A percentile compares a stretch with the other conserved stretches of the same genome.
Conservation (phyloP, 2,888 invertebrate genomes). For the Argyresthia goedartella region DNA sequence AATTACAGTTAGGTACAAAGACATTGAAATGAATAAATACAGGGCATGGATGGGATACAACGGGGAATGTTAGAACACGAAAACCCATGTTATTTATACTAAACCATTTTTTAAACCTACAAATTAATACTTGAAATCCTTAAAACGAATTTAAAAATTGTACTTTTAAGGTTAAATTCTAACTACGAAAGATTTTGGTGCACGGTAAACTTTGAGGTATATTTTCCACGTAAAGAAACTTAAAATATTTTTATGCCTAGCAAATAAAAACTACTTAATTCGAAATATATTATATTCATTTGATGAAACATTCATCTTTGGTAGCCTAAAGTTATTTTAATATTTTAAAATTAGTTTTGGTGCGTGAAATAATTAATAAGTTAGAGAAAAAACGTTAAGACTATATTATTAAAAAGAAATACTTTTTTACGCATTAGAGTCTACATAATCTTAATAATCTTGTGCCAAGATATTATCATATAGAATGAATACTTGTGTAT, state of each 20-base stretch:
- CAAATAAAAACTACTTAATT: constrained; percentile 23
- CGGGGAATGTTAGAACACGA: constrained; percentile 28
- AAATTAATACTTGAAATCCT: constrained; percentile 48
- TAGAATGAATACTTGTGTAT: constrained; percentile 6
- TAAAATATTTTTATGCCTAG: constrained; percentile 20
- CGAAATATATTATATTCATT: constrained; percentile 38
- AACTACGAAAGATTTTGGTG: constrained; percentile 49
- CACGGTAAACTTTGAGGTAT: constrained; percentile 68
- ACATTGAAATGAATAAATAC: constrained; percentile 57
- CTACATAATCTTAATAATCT: no score
- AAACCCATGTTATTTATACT: constrained; percentile 12
- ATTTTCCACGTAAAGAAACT: constrained; percentile 33
- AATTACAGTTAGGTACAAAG: constrained; percentile 30
- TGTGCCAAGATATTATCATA: no score
- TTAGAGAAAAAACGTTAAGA: background rate
- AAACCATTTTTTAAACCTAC: constrained; percentile 19
- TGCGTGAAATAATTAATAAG: constrained; percentile 27
- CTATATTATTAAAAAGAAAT: background rate
- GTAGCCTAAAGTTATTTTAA: constrained; percentile 44
- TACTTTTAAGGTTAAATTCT: constrained; percentile 41
- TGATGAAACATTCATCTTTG: constrained; percentile 67
- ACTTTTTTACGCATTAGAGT: background rate
- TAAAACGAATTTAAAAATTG: constrained; percentile 16
- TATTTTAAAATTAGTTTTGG: constrained; percentile 45
- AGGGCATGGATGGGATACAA: constrained; percentile 33